Evolutionary conservation across 2,113 vertebrate species (phyloP), one percentile per base, ranked within the genome.

Genomic region (Candoia aspera): DNA sequence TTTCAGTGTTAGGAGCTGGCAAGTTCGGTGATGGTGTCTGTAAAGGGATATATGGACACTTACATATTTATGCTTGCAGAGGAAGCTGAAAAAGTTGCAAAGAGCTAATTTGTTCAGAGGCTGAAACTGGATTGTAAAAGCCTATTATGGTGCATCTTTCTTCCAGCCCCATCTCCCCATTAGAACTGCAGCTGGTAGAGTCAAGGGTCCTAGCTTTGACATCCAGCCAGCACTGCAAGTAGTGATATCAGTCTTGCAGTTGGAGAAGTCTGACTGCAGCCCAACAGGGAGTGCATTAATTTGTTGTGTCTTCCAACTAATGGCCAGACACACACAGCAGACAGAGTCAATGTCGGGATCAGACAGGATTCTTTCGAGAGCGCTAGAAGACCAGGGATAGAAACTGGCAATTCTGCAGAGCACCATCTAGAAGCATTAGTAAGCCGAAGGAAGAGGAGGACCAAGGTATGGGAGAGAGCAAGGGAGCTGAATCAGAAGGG

Each of bases 301-400:
- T 88, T 95, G 88, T 96, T 96, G 92, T 91, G 96, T 95, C 95
- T 97, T 96, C 96, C 95, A 93, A 95, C 92, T 94, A 94, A 96
- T 95, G 94, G 96, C 95, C 95, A 94, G 96, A 96, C 96, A 96
- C 94, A 93, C 94, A 96, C 94, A 96, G 59, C 95, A 96, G 95
- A 94, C 90, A 96, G 90, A 95, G 93, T 13, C 24, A n/a, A 57
- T 15, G 12, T 89, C 95, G 94, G 91, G 91, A 95, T 96, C 95
- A 97, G 93, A 94, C 94, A 97, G 94, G 94, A 94, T 96, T 91
- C 95, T 96, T 95, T 90, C 92, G 84, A 96, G 94, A 96, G 94
- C 42, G 0, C 84, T 96, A 95, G 95, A 96, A 96, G 96, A 96
- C 90, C 95, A 95, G 88, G 90, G 95, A 93, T 96, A 95, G 94